A percentile compares a stretch with the other conserved stretches of the same genome.
Evolutionary conservation across 2,888 invertebrate species (phyloP).

Genomic region (Baronia brevicornis): DNA sequence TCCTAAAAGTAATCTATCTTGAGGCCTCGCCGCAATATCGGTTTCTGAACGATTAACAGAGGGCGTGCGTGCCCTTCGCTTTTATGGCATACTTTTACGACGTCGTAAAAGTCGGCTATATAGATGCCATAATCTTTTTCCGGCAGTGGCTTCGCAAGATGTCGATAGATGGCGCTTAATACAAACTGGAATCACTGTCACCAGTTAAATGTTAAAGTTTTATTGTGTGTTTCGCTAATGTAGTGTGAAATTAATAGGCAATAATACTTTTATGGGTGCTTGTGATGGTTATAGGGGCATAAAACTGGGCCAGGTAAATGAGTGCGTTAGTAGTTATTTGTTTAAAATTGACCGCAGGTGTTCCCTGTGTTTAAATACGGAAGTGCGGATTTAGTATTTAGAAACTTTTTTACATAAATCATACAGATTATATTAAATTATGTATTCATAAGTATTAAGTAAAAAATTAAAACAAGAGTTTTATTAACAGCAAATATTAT

Average conservation of each 20-base stretch:
- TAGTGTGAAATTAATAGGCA: constrained; percentile 76
- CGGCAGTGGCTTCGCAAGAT: constrained; percentile 38
- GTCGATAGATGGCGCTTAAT: constrained; percentile 64
- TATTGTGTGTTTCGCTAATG: constrained; percentile 75
- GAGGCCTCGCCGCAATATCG: constrained; percentile 71
- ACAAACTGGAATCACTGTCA: constrained; percentile 65
- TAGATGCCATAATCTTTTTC: constrained; percentile 73
- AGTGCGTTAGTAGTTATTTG: constrained; percentile 44
- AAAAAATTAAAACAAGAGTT: too few species aligned
- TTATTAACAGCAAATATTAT: too few species aligned
- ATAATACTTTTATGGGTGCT: constrained; percentile 73
- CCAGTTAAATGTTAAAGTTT: constrained; percentile 67
- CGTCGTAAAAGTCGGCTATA: constrained; percentile 66
- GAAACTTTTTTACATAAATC: too few species aligned
- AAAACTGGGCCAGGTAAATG: constrained; percentile 61
- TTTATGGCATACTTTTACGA: constrained; percentile 74
- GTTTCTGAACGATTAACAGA: constrained; percentile 75
- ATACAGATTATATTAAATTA: too few species aligned
- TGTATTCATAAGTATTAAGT: too few species aligned
- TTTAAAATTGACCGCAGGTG: constrained; percentile 61
- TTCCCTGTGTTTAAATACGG: constrained; percentile 30
- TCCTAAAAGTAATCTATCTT: constrained; percentile 68
- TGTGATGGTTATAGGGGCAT: constrained; percentile 63
- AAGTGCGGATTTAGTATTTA: constrained; percentile 1
- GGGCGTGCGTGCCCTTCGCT: constrained; percentile 73